Base-by-base conservation (phyloP, 2,888 invertebrate species). In the Gymnoscelis rufifasciata region DNA sequence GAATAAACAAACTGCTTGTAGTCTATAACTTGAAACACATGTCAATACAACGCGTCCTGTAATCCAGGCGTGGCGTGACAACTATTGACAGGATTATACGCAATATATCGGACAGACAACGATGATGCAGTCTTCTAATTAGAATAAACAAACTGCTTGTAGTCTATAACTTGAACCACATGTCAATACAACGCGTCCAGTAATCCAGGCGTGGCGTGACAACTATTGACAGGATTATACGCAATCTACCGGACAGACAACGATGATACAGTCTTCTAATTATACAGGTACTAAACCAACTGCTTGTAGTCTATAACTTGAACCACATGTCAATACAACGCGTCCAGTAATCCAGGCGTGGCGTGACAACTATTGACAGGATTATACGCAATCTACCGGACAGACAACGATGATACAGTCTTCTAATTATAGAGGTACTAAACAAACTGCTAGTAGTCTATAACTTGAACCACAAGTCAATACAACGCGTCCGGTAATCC, bases 131-230 rank as follows among this genome's bases (percentile, higher is more conserved):
- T 55, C 52, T 50, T 41, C 42, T 52, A 50, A 53, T 51, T 57
- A 51, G 27, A 11, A 12, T 41, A 42, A 8, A 26, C 23, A 35
- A 10, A 33, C 24, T 35, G n/a, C n/a, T 4, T 15, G 10, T 0
- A 11, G 30, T 62, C 39, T 37, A 3, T 57, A 29, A 39, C 57
- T 66, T 68, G 45, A 0, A 40, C 59, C 73, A 66, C 19, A 14
- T 30, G 38, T 38, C 59, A 64, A 58, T 64, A 62, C 72, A 77
- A 73, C 74, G 70, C 62, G 68, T 62, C 64, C 68, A 54, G 64
- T 82, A 83, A 83, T 80, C 81, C 81, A 50, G 60, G 65, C 83
- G 71, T 80, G 82, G 75, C 60, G 71, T 64, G 75, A 77, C 81
- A 75, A 74, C 75, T 76, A 76, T 73, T 74, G 76, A 70, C 63